Evolutionary conservation across 1,140 invertebrate species (phyloP).

Genomic region (Meloidogyne chitwoodi): DNA sequence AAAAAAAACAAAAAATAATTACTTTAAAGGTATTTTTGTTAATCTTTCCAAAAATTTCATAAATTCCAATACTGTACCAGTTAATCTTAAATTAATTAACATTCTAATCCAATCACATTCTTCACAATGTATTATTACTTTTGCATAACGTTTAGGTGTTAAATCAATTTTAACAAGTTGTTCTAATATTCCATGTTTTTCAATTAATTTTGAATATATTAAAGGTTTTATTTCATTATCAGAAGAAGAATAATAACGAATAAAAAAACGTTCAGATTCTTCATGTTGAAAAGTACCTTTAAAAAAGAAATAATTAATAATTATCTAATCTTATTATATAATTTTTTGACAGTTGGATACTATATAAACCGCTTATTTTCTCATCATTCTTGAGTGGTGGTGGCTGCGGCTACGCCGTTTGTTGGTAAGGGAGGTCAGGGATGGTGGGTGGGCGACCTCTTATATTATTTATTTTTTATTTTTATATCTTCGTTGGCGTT

Average conservation of each 20-base stretch:
- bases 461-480: no score
- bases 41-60: conserved; percentile 18
- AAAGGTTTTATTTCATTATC: conserved; percentile 7
- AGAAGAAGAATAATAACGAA: conserved; percentile 20
- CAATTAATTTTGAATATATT: conserved; percentile 18
- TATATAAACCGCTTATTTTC: no score
- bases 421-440: no score
- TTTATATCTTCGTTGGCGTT: no score
- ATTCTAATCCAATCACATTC: conserved; percentile 17
- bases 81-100: conserved; percentile 8
- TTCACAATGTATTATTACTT: conserved; percentile 24
- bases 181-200: conserved; percentile 25
- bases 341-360: no score
- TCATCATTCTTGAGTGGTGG: no score
- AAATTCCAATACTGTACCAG: conserved; percentile 22
- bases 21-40: conserved; percentile 23
- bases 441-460: no score
- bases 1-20: no score
- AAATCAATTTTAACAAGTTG: conserved; percentile 31
- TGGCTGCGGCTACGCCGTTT: no score
- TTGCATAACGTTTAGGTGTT: conserved; percentile 22
- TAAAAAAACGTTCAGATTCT: conserved; percentile 32
- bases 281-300: conserved; percentile 9
- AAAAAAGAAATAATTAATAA: no score
- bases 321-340: no score